Evolutionary conservation across 2,113 vertebrate species (phyloP), one percentile per base, ranked within the genome.

Genomic region (Leptosomus discolor): DNA sequence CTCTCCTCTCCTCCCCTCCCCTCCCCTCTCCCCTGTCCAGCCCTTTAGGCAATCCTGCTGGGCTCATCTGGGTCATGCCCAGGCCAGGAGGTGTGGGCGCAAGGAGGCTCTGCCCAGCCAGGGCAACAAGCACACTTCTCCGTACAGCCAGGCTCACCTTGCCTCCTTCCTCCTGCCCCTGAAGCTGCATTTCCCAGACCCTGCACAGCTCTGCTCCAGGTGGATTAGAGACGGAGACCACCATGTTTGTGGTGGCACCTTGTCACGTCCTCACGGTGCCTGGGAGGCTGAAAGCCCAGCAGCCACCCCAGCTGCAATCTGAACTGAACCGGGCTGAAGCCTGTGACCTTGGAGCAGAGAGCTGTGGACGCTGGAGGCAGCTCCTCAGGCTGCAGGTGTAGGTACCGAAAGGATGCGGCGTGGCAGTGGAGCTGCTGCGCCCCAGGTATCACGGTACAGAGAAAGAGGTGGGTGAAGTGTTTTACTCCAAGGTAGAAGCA

Each of bases 401-500:
- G 89, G 22, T 81, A 1, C 13, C 1, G 2, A 22, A 43, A 56
- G 56, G 73, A n/a, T 3, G 8, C 15, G 82, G 54, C 41, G 6
- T 19, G n/a, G 39, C 2, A 0, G 20, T 0, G 41, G 19, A 80
- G 29, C 54, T 32, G 88, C 56, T 11, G 1, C 6, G 22, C 46
- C 71, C 75, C 76, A 53, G 24, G 36, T 22, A 3, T 50, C 18
- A 11, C 8, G 46, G 51, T 20, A 57, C 53, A 8, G 79, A 46
- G 2, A 1, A 3, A 65, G 71, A 70, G 56, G 30, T 65, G 53
- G 14, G 56, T 20, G 26, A 76, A 41, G 77, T 89, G 70, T 64
- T 91, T 74, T 45, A 69, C 39, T 71, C 85, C 85, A 24, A 79
- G 77, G 81, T 26, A 76, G 91, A 74, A 87, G 87, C 57, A 95